A percentile compares a stretch with the other conserved stretches of the same genome.
These are phyloP conservation scores for Dynastes hyllus DNA, from an alignment of 2,888 invertebrate genomes.

Conservation along the genomic window DNA sequence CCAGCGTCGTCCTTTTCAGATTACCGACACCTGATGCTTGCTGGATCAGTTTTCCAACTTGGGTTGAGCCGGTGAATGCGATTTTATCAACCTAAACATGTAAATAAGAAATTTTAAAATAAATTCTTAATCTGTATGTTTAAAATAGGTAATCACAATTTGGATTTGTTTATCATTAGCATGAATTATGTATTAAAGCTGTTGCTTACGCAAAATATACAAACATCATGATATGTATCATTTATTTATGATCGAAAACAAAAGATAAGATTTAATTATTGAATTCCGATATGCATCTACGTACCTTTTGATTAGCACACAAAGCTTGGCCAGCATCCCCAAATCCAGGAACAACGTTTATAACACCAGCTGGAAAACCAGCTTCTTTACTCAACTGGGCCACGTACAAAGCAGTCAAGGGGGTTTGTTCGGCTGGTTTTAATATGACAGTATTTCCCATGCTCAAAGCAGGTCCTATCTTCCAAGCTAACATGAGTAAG, in stretches of 20 bases:
- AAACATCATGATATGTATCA: no score
- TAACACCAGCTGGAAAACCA: slow-evolving; percentile 92
- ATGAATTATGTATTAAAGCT: no score
- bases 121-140: no score
- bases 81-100: slow-evolving; percentile 87
- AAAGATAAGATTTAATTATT: no score
- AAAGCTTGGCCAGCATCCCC: slow-evolving; percentile 89
- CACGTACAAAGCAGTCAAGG: slow-evolving; percentile 90
- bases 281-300: background rate
- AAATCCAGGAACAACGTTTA: slow-evolving; percentile 94
- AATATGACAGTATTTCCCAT: slow-evolving; percentile 88
- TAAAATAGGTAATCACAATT: no score
- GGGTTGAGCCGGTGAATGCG: slow-evolving; percentile 93
- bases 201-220: no score
- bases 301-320: slow-evolving; percentile 76
- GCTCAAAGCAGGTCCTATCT: slow-evolving; percentile 84
- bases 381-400: slow-evolving; percentile 91
- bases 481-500: slow-evolving; percentile 96
- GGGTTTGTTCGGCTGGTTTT: slow-evolving; percentile 97
- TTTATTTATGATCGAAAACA: no score
- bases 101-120: background rate
- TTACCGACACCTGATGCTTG: slow-evolving; percentile 82
- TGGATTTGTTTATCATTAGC: no score
- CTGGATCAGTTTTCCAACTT: slow-evolving; percentile 90
- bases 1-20: slow-evolving; percentile 91